Conservation (phyloP, 2,113 vertebrate species). For the Elachura formosa region DNA sequence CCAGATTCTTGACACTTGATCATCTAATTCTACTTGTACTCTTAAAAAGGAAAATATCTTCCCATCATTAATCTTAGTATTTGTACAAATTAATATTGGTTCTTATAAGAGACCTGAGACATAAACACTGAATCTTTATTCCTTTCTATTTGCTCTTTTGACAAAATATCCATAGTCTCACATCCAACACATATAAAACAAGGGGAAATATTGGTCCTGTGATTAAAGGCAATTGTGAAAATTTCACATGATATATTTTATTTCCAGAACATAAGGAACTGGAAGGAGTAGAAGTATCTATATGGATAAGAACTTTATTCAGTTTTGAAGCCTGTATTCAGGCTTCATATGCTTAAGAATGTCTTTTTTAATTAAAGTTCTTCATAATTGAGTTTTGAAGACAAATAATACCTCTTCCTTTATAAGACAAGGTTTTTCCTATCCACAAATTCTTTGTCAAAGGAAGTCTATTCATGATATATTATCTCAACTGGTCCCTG, state of each 20-base stretch:
- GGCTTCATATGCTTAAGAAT: neutral
- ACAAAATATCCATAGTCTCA: neutral
- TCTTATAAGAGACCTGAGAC: neutral
- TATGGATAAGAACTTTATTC: neutral
- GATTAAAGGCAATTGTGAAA: neutral
- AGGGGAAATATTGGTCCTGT: neutral
- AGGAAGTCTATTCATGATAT: neutral
- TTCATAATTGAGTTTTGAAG: neutral
- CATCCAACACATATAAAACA: neutral
- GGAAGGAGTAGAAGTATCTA: neutral
- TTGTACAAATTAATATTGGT: neutral
- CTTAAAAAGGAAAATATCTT: neutral
- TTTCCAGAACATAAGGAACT: neutral
- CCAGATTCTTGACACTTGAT: neutral
- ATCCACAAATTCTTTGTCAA: neutral
- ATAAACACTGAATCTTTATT: neutral
- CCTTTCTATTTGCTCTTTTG: neutral
- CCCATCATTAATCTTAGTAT: neutral
- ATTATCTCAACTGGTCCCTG: neutral
- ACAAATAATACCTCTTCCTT: neutral
- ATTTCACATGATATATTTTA: neutral
- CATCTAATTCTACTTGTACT: neutral
- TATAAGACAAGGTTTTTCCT: neutral
- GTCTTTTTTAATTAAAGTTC: neutral
- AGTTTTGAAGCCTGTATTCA: neutral